phyloP scores from a whole-genome alignment of 2,797 vertebrate species.

The Chelon labrosus region DNA sequence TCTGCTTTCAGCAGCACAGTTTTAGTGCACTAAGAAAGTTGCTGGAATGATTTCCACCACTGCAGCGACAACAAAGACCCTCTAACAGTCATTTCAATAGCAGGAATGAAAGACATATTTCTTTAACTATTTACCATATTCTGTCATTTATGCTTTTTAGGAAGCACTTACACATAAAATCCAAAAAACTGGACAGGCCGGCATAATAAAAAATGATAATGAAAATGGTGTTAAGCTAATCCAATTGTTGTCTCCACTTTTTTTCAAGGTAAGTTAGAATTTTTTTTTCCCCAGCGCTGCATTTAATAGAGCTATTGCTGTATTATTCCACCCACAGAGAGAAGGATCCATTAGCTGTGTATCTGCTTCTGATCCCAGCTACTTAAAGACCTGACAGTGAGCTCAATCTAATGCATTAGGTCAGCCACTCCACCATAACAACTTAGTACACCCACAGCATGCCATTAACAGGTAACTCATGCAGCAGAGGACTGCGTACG shows the following conservation, averaged over 20 bases:
- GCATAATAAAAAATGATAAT: conserved; percentile 9
- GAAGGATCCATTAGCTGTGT: conserved; percentile 82
- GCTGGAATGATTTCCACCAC: conserved; percentile 10
- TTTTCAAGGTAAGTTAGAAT: conserved; percentile 34
- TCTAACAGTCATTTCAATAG: conserved; percentile 2
- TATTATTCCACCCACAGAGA: conserved; percentile 79
- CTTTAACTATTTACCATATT: not conserved
- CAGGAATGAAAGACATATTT: conserved; percentile 8
- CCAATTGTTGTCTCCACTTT: conserved; percentile 26
- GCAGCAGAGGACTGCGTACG: conserved; percentile 39
- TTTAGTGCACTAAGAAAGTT: conserved; percentile 10
- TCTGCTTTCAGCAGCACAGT: conserved; percentile 16
- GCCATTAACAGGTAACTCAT: conserved; percentile 78
- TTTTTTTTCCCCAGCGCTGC: conserved; percentile 27
- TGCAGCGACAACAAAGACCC: not conserved
- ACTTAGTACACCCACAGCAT: conserved; percentile 80
- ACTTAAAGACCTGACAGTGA: conserved; percentile 83
- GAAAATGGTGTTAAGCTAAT: conserved; percentile 33
- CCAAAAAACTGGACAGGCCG: not conserved
- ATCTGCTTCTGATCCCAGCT: conserved; percentile 79
- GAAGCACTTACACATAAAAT: conserved; percentile 2
- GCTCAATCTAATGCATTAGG: conserved; percentile 83
- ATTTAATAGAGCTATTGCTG: conserved; percentile 64
- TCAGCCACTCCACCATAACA: conserved; percentile 79
- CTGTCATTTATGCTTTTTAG: not conserved